Base-by-base conservation (phyloP, 2,888 invertebrate genomes). In the Tigriopus californicus region DNA sequence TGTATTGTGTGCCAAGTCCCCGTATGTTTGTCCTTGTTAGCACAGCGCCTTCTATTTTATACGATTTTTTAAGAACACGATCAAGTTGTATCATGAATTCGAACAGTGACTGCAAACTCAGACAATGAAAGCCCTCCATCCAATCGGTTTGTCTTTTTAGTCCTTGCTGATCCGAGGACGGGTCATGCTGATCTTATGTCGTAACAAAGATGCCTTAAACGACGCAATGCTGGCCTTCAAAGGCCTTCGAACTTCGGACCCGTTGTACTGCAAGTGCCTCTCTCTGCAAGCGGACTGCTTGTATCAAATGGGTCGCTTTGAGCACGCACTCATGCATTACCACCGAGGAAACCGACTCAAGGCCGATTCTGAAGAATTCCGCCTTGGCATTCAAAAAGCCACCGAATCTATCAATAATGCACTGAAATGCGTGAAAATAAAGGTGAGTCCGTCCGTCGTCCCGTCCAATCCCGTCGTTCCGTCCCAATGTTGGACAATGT, bases 361-460 rank as follows among this genome's bases (percentile, higher is more conserved):
- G 5, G 22, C 15, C 20, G 49, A 22, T 20, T 20, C 49, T 22
- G 49, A 49, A 20, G 20, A 49, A 8, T 49, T 49, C 49, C 15
- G 49, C 5, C 20, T 49, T 15, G 49, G 49, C 15, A 49, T 49
- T 22, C 49, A 49, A 49, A 49, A 49, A 49, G 49, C 49, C 15
- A 49, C 49, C 15, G 22, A 18, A 8, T 49, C 49, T 5, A 49
- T 49, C 22, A 49, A 49, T 22, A 49, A 49, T 22, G 15, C 20
- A 13, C 22, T 49, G 49, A 49, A 49, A 49, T 20, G 22, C 22
- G 49, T 49, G 13, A 15, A 22, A 22, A 49, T n/a, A 3, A 44
- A 44, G 44, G 44, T 44, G 10, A 3, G n/a, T n/a, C 5, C n/a
- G n/a, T n/a, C n/a, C n/a, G n/a, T n/a, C n/a, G n/a, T n/a, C n/a